phyloP scores from a whole-genome alignment of 1,140 invertebrate genomes.

The Tetramorium parvispinum region DNA sequence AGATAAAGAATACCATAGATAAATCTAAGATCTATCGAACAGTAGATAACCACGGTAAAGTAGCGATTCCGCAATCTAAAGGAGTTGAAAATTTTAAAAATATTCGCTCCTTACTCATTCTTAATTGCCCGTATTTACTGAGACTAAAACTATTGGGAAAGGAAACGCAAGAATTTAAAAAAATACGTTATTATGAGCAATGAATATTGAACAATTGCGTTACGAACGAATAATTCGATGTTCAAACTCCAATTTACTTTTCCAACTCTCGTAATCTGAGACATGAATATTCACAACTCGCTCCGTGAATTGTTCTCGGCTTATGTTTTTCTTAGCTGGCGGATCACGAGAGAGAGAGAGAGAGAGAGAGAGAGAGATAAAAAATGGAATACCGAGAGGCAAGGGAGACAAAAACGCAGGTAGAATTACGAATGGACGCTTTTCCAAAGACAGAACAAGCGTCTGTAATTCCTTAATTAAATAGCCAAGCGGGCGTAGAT shows the following conservation, averaged over 20 bases:
- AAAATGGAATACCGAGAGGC: neutral
- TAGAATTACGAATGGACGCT: constrained; percentile 53
- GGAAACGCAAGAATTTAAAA: neutral
- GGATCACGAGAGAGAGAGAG: neutral
- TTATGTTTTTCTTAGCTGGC: constrained; percentile 41
- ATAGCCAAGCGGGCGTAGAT: constrained; percentile 17
- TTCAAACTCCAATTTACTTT: constrained; percentile 17
- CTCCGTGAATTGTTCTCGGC: neutral
- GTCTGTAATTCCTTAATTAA: constrained; percentile 71
- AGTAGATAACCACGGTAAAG: neutral
- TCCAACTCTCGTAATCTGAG: neutral
- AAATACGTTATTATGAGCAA: neutral
- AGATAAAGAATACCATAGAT: constrained; percentile 25
- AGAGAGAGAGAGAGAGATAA: neutral
- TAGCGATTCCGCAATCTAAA: neutral
- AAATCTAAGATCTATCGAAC: constrained; percentile 26
- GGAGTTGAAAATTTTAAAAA: neutral
- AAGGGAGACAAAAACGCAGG: neutral
- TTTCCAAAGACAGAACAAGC: neutral
- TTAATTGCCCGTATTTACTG: neutral
- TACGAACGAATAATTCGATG: neutral
- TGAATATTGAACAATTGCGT: constrained; percentile 40
- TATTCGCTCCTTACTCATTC: neutral
- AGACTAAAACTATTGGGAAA: neutral
- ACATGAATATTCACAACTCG: constrained; percentile 52